These are phyloP conservation scores for Sinella curviseta DNA, from an alignment of 1,140 invertebrate species.

Conservation along the genomic window DNA sequence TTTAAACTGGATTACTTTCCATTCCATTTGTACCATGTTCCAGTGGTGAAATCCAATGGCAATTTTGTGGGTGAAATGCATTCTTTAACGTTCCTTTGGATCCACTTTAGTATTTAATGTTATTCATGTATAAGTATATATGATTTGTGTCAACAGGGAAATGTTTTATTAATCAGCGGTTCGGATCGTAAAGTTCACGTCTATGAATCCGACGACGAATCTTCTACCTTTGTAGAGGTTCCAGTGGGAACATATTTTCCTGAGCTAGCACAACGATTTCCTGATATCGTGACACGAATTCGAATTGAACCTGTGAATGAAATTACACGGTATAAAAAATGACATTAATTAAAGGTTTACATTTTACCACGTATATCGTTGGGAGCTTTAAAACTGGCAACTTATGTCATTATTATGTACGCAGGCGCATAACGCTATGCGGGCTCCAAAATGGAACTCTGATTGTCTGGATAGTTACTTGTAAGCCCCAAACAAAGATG, in stretches of 20 bases:
- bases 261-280: slow-evolving; percentile 37
- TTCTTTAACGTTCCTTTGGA: too few relatives aligned
- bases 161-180: slow-evolving; percentile 43
- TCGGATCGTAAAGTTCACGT: slow-evolving; percentile 40
- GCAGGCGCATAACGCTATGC: slow-evolving; percentile 41
- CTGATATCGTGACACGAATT: slow-evolving; percentile 42
- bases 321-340: slow-evolving; percentile 27
- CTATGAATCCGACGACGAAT: slow-evolving; percentile 35
- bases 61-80: slow-evolving; percentile 33
- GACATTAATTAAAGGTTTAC: too few relatives aligned
- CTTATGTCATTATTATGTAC: background rate
- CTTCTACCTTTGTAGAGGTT: slow-evolving; percentile 35
- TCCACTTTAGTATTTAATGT: background rate
- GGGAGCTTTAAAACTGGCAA: too few relatives aligned
- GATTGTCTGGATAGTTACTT: slow-evolving; percentile 38
- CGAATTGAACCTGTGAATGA: slow-evolving; percentile 38
- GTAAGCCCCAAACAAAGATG: background rate
- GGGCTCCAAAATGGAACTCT: slow-evolving; percentile 45
- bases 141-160: slow-evolving; percentile 23
- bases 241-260: slow-evolving; percentile 44
- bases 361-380: too few relatives aligned
- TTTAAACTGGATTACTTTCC: slow-evolving; percentile 41
- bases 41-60: slow-evolving; percentile 34
- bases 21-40: slow-evolving; percentile 42
- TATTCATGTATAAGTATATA: background rate